A percentile compares a stretch with the other conserved stretches of the same genome.
phyloP scores from a whole-genome alignment of 2,888 invertebrate species.

The Heliconius ismenius region DNA sequence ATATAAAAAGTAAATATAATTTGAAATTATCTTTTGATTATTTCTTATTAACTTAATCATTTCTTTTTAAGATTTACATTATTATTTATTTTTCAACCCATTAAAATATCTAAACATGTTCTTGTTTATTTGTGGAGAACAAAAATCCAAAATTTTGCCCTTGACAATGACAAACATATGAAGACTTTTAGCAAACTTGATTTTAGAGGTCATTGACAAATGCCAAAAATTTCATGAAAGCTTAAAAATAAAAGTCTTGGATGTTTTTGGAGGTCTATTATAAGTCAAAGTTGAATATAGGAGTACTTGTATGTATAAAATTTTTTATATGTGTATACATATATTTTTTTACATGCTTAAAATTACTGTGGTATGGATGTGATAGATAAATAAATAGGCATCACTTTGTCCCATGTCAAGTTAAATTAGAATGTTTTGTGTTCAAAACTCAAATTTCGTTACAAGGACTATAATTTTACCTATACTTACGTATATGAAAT shows the following conservation, averaged over 20 bases:
- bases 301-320: neutral
- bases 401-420: no score
- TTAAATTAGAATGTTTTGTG: no score
- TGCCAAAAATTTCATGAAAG: neutral
- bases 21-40: no score
- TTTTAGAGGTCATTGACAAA: conserved; percentile 1
- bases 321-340: neutral
- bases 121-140: neutral
- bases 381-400: no score
- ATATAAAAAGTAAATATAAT: neutral
- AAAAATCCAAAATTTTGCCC: neutral
- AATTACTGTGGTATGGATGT: no score
- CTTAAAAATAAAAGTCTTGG: neutral
- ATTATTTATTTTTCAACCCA: neutral
- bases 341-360: no score
- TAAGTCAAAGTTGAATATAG: neutral
- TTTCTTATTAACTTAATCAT: no score
- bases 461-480: no score
- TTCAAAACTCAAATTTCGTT: no score
- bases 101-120: neutral
- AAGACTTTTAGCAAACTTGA: neutral
- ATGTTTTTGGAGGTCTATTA: neutral
- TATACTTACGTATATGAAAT: no score
- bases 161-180: neutral
- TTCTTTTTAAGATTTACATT: neutral